A percentile compares a stretch with the other conserved stretches of the same genome.
Conservation (phyloP, 2,113 vertebrate species). For the Dermatemys mawii region DNA sequence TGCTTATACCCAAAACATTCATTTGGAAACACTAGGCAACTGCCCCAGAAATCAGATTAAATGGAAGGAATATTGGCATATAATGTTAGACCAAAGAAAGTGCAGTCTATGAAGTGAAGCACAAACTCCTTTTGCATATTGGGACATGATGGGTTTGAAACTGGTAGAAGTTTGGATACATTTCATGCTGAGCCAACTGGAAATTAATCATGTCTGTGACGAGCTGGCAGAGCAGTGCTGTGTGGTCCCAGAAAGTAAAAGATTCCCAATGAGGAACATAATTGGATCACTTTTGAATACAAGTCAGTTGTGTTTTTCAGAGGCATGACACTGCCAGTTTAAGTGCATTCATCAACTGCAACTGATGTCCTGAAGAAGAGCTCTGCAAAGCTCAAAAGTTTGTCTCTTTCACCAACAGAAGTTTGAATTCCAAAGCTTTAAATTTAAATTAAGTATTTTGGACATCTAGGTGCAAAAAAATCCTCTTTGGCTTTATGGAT, state of each 20-base stretch:
- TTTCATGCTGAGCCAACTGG: not conserved
- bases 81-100: not conserved
- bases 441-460: not conserved
- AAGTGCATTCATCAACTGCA: not conserved
- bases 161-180: not conserved
- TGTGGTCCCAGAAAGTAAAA: not conserved
- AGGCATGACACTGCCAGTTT: not conserved
- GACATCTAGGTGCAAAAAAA: not conserved
- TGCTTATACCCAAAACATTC: slow-evolving; percentile 24
- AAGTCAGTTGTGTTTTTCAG: not conserved
- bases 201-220: not conserved
- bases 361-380: not conserved
- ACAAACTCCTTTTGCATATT: not conserved
- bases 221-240: not conserved
- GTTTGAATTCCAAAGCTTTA: no score
- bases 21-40: slow-evolving; percentile 19
- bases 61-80: not conserved
- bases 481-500: not conserved
- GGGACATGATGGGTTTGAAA: not conserved
- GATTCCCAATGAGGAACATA: not conserved
- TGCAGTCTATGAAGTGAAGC: not conserved
- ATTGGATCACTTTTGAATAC: not conserved
- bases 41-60: slow-evolving; percentile 1
- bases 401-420: no score
- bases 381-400: no score